These are phyloP conservation scores for Eleginops maclovinus DNA, from an alignment of 2,113 vertebrate genomes.

Conservation along the genomic window DNA sequence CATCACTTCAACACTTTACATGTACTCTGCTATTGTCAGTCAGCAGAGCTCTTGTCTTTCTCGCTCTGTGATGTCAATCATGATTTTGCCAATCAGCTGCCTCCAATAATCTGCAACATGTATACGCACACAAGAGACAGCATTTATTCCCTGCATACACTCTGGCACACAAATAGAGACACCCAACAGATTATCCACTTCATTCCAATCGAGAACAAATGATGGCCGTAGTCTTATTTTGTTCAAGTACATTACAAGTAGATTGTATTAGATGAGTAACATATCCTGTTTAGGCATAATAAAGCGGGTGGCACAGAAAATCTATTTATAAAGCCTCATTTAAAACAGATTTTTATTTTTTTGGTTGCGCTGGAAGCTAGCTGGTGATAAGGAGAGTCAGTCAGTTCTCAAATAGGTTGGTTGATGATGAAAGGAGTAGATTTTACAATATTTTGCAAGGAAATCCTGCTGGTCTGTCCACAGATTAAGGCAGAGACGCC, in stretches of 20 bases:
- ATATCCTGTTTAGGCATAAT: not conserved
- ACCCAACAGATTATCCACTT: not conserved
- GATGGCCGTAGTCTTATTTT: slow-evolving; percentile 15
- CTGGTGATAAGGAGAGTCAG: not conserved
- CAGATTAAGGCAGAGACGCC: not conserved
- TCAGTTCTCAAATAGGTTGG: not conserved
- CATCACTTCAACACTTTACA: slow-evolving; percentile 49
- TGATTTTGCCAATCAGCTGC: slow-evolving; percentile 46
- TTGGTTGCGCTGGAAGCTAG: not conserved
- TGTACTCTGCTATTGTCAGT: slow-evolving; percentile 55
- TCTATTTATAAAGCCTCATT: no score
- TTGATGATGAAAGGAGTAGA: not conserved
- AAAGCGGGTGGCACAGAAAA: not conserved
- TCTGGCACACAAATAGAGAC: not conserved
- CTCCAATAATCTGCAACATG: not conserved
- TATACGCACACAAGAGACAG: not conserved
- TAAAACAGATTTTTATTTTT: not conserved
- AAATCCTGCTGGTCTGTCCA: not conserved
- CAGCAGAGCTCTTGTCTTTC: slow-evolving; percentile 46
- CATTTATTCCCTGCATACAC: slow-evolving; percentile 3
- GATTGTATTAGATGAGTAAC: slow-evolving; percentile 9
- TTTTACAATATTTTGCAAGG: not conserved
- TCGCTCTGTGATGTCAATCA: slow-evolving; percentile 44
- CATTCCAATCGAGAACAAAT: not conserved
- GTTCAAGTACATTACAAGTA: slow-evolving; percentile 8